Conservation (phyloP, 2,113 vertebrate genomes). For the Semicossyphus pulcher region DNA sequence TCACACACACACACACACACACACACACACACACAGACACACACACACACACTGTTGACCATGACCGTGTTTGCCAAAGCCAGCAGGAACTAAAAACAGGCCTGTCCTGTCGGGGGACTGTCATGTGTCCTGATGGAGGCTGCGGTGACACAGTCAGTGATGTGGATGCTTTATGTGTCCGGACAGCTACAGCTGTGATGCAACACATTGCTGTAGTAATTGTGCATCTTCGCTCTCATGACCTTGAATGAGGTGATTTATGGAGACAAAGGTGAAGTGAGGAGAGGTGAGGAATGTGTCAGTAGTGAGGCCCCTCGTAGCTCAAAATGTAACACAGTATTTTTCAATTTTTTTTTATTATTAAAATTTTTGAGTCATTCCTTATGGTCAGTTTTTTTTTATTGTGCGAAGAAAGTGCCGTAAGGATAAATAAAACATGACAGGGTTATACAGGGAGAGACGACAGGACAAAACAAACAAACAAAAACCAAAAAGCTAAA, state of each 20-base stretch:
- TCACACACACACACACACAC: neutral
- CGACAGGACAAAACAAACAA: neutral
- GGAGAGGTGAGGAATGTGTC: neutral
- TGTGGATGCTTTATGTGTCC: neutral
- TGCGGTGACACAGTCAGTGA: neutral
- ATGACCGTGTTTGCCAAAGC: neutral
- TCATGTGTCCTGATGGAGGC: neutral
- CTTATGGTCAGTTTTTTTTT: too few relatives aligned
- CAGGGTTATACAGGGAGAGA: too few relatives aligned
- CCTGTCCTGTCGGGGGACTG: neutral
- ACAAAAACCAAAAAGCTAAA: neutral
- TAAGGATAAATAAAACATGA: too few relatives aligned
- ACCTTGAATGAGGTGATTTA: constrained; percentile 4
- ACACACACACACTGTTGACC: neutral
- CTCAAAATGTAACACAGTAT: too few relatives aligned
- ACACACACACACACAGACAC: neutral
- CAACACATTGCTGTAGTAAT: neutral
- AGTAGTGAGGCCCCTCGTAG: neutral
- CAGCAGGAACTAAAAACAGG: constrained; percentile 16
- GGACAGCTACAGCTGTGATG: neutral
- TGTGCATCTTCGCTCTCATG: neutral
- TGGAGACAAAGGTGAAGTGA: neutral
- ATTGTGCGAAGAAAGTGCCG: too few relatives aligned
- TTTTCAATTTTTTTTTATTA: too few relatives aligned
- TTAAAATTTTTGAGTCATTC: too few relatives aligned